Percentiles rank a stretch among this genome's conserved stretches.
These are phyloP conservation scores for Onthophagus sagittarius DNA, from an alignment of 2,888 invertebrate genomes.

Conservation along the genomic window DNA sequence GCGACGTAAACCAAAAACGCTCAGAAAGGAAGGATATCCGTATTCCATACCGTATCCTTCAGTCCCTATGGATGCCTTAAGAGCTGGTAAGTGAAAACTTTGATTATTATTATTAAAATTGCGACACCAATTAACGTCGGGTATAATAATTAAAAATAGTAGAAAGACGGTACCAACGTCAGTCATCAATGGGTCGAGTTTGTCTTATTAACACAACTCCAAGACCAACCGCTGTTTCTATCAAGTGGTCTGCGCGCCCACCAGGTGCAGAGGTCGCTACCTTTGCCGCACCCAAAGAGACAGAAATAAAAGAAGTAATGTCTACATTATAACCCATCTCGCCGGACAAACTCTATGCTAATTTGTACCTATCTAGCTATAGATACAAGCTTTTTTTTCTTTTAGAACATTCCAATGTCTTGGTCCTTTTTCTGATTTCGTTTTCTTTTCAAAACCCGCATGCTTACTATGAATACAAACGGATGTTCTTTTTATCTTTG, in stretches of 20 bases:
- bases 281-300: conserved; percentile 15
- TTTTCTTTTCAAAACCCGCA: background rate
- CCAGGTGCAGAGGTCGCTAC: conserved; percentile 31
- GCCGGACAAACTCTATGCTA: background rate
- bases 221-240: background rate
- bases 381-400: background rate
- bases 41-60: conserved; percentile 91
- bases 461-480: background rate
- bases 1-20: conserved; percentile 81
- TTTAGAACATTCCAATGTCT: background rate
- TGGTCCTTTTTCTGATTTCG: background rate
- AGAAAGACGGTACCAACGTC: background rate
- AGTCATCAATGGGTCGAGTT: background rate
- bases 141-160: conserved; percentile 1
- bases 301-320: conserved; percentile 31
- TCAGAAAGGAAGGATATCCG: conserved; percentile 86
- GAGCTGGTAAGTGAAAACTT: conserved; percentile 66
- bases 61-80: conserved; percentile 82
- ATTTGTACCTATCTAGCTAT: background rate
- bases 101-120: too few species aligned
- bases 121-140: background rate
- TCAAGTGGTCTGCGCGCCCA: conserved; percentile 15
- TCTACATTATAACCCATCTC: conserved; percentile 30
- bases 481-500: background rate
- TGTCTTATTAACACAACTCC: background rate